Evolutionary conservation across 2,113 vertebrate genomes (phyloP).

Genomic region (Oncorhynchus clarkii): DNA sequence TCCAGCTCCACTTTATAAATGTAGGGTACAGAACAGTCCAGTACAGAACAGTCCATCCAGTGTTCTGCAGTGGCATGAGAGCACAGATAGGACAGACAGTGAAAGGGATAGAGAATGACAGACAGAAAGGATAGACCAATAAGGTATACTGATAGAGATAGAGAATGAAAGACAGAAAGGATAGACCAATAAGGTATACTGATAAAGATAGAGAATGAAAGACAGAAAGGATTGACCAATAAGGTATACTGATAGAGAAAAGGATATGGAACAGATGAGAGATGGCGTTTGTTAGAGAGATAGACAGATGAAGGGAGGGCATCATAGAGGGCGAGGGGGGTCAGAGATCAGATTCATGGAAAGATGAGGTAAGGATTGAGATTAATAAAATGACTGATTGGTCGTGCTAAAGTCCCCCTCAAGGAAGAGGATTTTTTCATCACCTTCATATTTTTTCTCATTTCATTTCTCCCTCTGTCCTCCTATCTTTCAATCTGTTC

Average conservation of each 20-base stretch:
- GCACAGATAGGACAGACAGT: too few species aligned
- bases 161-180: too few species aligned
- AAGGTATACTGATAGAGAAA: neutral
- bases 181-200: too few species aligned
- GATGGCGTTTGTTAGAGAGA: neutral
- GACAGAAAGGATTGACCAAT: too few species aligned
- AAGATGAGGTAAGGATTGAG: constrained; percentile 45
- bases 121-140: too few species aligned
- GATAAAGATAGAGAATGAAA: too few species aligned
- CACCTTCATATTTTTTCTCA: constrained; percentile 43
- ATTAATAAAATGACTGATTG: constrained; percentile 68
- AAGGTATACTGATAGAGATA: neutral
- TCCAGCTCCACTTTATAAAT: too few species aligned
- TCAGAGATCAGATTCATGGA: constrained; percentile 43
- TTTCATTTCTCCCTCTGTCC: constrained; percentile 25
- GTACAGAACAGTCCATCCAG: too few species aligned
- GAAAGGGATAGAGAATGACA: too few species aligned
- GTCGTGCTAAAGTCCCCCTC: constrained; percentile 23
- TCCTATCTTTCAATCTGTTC: constrained; percentile 32
- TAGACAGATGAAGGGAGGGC: neutral
- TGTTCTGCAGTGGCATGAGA: too few species aligned
- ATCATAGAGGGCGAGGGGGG: constrained; percentile 15
- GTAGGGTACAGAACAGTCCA: too few species aligned
- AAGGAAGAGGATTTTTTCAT: constrained; percentile 60
- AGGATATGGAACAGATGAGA: constrained; percentile 8